Conservation (phyloP, 1,140 invertebrate species). For the Drosophila carrolli region DNA sequence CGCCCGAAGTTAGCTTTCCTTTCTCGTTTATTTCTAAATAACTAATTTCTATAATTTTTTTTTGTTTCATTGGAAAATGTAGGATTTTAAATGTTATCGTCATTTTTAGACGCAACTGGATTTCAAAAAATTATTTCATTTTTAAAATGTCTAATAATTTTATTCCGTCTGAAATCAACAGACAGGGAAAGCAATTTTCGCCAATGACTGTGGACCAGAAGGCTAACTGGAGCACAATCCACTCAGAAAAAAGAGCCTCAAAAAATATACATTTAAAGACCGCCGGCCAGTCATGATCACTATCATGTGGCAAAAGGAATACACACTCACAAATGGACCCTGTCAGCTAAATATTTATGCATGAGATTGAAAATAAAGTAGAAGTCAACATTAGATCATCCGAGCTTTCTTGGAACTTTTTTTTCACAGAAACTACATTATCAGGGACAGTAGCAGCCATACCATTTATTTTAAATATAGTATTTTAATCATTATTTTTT, state of each 20-base stretch:
- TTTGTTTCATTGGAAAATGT: no score
- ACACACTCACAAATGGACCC: not conserved
- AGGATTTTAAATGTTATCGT: no score
- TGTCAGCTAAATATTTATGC: constrained; percentile 70
- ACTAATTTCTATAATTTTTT: no score
- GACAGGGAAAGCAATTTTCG: no score
- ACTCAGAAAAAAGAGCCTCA: not conserved
- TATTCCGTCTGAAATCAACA: not conserved
- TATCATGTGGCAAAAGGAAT: not conserved
- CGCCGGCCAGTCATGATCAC: not conserved
- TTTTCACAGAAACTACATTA: constrained; percentile 10
- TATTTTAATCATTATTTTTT: no score
- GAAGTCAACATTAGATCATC: constrained; percentile 51
- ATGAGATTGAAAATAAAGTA: constrained; percentile 59
- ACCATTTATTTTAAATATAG: no score
- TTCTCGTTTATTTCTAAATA: not conserved
- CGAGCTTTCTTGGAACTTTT: constrained; percentile 51
- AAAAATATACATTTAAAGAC: not conserved
- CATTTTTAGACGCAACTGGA: no score
- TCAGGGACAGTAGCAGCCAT: no score
- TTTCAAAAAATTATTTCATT: no score
- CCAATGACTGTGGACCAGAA: not conserved
- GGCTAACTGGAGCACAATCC: constrained; percentile 4
- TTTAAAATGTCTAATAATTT: not conserved
- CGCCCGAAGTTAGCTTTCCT: no score